Percentiles rank a stretch among this genome's conserved stretches.
Conservation (phyloP, 2,113 vertebrate species). For the Cercopithecus mona region DNA sequence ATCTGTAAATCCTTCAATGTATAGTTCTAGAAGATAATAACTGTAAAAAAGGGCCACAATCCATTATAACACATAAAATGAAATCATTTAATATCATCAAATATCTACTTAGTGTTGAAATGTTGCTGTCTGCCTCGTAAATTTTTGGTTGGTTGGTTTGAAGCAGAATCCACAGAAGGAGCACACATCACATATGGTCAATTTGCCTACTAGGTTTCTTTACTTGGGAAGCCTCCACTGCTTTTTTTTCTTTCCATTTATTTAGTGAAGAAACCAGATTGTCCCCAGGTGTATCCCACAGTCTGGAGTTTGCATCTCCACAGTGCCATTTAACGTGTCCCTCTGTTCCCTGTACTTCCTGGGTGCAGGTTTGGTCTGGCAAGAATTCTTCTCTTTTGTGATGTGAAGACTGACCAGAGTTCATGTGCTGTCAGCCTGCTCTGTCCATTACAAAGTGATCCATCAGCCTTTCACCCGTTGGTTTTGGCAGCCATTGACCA, state of each 20-base stretch:
- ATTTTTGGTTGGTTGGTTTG: constrained; percentile 6
- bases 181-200: neutral
- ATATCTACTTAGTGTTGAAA: neutral
- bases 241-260: neutral
- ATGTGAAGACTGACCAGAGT: neutral
- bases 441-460: neutral
- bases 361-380: neutral
- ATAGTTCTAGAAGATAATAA: neutral
- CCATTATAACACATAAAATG: neutral
- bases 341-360: neutral
- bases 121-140: neutral
- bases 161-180: neutral
- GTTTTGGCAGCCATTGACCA: neutral
- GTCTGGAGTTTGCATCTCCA: neutral
- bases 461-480: neutral
- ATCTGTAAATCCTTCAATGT: neutral
- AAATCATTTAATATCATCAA: neutral
- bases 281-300: neutral
- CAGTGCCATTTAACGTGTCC: neutral
- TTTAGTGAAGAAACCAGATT: neutral
- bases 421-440: neutral
- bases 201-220: neutral
- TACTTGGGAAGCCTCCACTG: neutral
- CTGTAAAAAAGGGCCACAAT: neutral
- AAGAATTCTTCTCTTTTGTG: neutral